These are phyloP conservation scores for Sesia bembeciformis DNA, from an alignment of 2,888 invertebrate genomes.

Conservation along the genomic window DNA sequence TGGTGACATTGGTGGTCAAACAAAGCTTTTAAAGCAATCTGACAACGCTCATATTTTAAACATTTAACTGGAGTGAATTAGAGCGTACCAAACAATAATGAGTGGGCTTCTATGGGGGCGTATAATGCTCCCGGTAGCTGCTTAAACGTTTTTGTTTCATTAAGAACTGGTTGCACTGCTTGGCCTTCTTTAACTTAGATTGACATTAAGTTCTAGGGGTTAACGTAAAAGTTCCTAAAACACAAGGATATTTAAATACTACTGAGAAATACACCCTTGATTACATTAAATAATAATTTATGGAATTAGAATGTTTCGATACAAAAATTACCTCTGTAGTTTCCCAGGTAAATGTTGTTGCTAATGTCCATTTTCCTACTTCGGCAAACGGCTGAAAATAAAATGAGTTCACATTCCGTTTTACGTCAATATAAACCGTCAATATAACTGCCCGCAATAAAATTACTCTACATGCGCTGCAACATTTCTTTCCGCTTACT, in stretches of 20 bases:
- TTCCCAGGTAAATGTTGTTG: too few species aligned
- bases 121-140: constrained; percentile 26
- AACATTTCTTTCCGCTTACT: constrained; percentile 1
- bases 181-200: background rate
- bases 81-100: constrained; percentile 28
- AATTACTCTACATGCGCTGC: background rate
- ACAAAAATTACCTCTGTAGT: too few species aligned
- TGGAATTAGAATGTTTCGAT: too few species aligned
- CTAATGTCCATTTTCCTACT: too few species aligned
- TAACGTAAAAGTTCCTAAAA: too few species aligned
- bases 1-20: constrained; percentile 14
- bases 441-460: background rate
- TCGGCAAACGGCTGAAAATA: too few species aligned
- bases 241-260: too few species aligned
- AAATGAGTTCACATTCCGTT: too few species aligned
- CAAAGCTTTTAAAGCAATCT: constrained; percentile 25
- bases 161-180: constrained; percentile 15
- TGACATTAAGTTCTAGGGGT: too few species aligned
- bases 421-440: background rate
- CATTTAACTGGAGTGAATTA: constrained; percentile 36
- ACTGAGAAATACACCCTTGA: too few species aligned
- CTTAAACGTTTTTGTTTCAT: constrained; percentile 31
- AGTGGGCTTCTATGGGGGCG: constrained; percentile 45
- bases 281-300: too few species aligned
- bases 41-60: constrained; percentile 44